These are phyloP conservation scores for Papilio polyxenes DNA, from an alignment of 1,140 invertebrate genomes.

Conservation along the genomic window DNA sequence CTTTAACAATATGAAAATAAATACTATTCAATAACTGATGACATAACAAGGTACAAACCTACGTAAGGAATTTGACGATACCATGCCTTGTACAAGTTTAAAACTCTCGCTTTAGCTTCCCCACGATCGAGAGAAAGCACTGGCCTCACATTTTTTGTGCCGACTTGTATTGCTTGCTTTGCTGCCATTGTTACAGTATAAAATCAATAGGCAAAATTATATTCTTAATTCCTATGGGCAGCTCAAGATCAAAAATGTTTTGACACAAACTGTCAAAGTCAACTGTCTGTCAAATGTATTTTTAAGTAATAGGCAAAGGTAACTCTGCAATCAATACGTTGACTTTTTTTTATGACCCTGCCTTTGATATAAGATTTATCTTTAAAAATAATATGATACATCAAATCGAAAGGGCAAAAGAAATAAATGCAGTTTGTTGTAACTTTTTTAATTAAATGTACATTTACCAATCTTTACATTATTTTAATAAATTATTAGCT, in stretches of 20 bases:
- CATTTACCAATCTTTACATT: background rate
- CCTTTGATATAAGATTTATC: background rate
- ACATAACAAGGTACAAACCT: conserved; percentile 82
- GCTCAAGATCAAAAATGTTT: conserved; percentile 28
- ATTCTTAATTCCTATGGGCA: background rate
- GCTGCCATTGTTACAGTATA: conserved; percentile 68
- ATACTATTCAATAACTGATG: conserved; percentile 54
- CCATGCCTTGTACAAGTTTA: conserved; percentile 96
- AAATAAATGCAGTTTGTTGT: background rate
- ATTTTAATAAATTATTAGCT: background rate
- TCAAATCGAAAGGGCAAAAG: background rate
- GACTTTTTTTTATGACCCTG: background rate
- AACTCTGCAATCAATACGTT: background rate
- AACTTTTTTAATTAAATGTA: background rate
- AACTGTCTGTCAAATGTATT: conserved; percentile 19
- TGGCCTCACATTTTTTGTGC: conserved; percentile 88
- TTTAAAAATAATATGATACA: background rate
- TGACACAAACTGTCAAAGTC: conserved; percentile 22
- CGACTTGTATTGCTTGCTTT: conserved; percentile 81
- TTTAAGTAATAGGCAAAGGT: background rate
- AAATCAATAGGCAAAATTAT: background rate
- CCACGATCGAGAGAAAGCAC: conserved; percentile 88
- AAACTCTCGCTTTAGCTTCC: conserved; percentile 90
- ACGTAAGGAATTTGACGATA: conserved; percentile 90
- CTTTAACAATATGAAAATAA: background rate